These are phyloP conservation scores for Heliconius ethilla DNA, from an alignment of 2,888 invertebrate species.

Conservation along the genomic window DNA sequence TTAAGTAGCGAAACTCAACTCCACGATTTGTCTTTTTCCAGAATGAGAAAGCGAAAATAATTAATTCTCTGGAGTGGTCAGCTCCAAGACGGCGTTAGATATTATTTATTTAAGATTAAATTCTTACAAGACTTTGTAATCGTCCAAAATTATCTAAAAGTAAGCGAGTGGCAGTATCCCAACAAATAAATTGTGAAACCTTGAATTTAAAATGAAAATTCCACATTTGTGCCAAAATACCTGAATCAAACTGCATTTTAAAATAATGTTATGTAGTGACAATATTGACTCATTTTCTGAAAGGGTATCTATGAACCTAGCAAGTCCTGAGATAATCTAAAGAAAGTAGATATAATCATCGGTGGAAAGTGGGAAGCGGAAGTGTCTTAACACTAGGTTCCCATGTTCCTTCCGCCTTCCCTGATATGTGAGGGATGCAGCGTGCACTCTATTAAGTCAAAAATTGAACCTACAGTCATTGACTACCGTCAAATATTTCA, in stretches of 20 bases:
- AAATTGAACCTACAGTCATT: too few relatives aligned
- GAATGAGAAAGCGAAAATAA: too few relatives aligned
- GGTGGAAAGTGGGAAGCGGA: too few relatives aligned
- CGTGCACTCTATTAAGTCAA: too few relatives aligned
- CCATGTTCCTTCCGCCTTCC: background rate
- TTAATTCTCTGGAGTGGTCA: background rate
- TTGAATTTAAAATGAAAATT: slow-evolving; percentile 8
- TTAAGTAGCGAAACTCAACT: too few relatives aligned
- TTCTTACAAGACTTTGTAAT: too few relatives aligned
- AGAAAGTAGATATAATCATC: too few relatives aligned
- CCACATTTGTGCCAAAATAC: slow-evolving; percentile 2
- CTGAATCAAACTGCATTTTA: background rate
- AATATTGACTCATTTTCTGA: background rate
- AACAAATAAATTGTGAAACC: slow-evolving; percentile 39
- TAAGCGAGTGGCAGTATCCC: slow-evolving; percentile 36
- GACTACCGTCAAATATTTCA: too few relatives aligned
- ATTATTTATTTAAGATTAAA: too few relatives aligned
- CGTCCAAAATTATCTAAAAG: background rate
- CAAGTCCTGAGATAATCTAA: too few relatives aligned
- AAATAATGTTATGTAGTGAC: slow-evolving; percentile 1
- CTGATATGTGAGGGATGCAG: too few relatives aligned
- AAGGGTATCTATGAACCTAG: background rate
- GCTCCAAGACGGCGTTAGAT: background rate
- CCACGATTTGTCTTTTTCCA: too few relatives aligned
- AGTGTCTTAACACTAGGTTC: background rate